Evolutionary conservation across 2,113 vertebrate species (phyloP).

Genomic region (Micronycteris hirsuta): DNA sequence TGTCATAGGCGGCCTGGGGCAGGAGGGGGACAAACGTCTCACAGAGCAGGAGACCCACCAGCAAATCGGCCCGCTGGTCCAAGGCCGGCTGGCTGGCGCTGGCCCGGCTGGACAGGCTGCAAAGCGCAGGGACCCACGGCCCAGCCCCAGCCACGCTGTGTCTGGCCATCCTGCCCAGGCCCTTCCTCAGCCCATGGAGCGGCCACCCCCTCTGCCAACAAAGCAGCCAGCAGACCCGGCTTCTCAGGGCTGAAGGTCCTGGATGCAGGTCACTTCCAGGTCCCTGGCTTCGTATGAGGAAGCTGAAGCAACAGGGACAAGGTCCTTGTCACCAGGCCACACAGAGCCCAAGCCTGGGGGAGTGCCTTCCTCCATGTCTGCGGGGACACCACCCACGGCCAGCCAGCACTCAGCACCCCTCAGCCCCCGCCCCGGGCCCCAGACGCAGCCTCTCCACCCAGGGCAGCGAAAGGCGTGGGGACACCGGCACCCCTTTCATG

Average conservation of each 20-base stretch:
- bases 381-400: fast-evolving
- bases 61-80: constrained; percentile 69
- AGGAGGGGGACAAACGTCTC: constrained; percentile 77
- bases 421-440: not conserved
- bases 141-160: constrained; percentile 42
- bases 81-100: constrained; percentile 61
- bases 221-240: not conserved
- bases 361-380: fast-evolving
- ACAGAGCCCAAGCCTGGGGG: fast-evolving
- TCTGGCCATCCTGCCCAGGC: not conserved
- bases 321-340: not conserved
- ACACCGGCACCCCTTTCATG: fast-evolving
- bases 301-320: fast-evolving
- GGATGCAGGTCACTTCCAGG: fast-evolving
- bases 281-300: not conserved
- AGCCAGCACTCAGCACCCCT: too few species aligned
- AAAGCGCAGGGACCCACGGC: constrained; percentile 58
- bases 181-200: not conserved
- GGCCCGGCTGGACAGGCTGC: constrained; percentile 62
- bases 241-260: fast-evolving
- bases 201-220: not conserved
- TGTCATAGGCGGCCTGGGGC: constrained; percentile 76
- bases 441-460: too few species aligned
- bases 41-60: constrained; percentile 54
- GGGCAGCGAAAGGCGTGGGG: fast-evolving